Percentiles rank a stretch among this genome's conserved stretches.
Evolutionary conservation across 2,113 vertebrate genomes (phyloP).

Genomic region (Neogobius melanostomus): DNA sequence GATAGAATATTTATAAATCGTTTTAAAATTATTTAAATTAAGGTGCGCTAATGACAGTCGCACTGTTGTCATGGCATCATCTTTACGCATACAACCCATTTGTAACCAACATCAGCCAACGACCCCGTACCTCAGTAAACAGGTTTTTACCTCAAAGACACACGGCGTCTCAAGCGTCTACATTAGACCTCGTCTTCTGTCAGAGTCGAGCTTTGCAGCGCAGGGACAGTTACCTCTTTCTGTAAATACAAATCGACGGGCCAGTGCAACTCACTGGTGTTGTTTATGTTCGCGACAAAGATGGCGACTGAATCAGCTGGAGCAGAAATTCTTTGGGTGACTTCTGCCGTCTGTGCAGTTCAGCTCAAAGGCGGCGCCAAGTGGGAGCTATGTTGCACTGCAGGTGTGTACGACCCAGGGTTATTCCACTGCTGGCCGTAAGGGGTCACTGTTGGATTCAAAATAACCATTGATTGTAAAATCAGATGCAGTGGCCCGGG

Average conservation of each 20-base stretch:
- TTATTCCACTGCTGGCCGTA: background rate
- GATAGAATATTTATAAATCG: background rate
- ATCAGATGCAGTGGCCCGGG: too few relatives aligned
- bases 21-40: background rate
- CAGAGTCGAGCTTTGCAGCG: background rate
- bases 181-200: slow-evolving; percentile 23
- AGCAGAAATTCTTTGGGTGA: slow-evolving; percentile 47
- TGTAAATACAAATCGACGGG: slow-evolving; percentile 8
- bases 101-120: slow-evolving; percentile 29
- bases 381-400: background rate
- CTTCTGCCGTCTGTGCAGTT: slow-evolving; percentile 33
- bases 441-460: slow-evolving; percentile 20
- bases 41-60: slow-evolving; percentile 22
- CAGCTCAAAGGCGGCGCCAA: slow-evolving; percentile 34
- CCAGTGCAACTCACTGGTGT: slow-evolving; percentile 33
- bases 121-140: background rate
- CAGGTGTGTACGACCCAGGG: background rate
- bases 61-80: slow-evolving; percentile 67
- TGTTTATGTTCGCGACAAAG: slow-evolving; percentile 79
- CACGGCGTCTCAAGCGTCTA: slow-evolving; percentile 39
- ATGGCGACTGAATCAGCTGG: slow-evolving; percentile 80
- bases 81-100: slow-evolving; percentile 22
- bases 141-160: slow-evolving; percentile 30
- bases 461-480: too few relatives aligned
- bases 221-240: background rate